Base-by-base conservation (phyloP, 1,140 invertebrate genomes). In the Solenopsis fugax region DNA sequence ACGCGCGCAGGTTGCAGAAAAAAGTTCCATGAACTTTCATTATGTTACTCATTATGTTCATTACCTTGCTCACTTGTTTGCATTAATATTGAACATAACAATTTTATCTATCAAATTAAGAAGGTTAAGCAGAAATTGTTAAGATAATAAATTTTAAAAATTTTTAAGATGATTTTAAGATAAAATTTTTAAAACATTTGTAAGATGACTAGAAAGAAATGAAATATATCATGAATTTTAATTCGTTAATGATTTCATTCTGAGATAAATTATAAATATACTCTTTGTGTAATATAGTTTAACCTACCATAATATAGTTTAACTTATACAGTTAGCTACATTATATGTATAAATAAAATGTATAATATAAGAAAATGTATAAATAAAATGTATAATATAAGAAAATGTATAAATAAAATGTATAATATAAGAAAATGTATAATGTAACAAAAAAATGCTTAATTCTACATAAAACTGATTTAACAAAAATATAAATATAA, bases 21-120 rank as follows among this genome's bases (percentile, higher is more conserved):
- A 91, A 90, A 93, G 91, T 88, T 93, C 90, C 92, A 94, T 94
- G 94, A 94, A 94, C 93, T 92, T 95, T 94, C 92, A 94, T 95
- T 95, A 94, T 94, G 92, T 95, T 95, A 45, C 65, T 69, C 21
- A 69, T 69, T 69, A 50, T 18, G 65, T 69, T 48, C 41, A 69
- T 48, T 69, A 93, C 91, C 92, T 93, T 89, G 85, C 82, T 90
- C 91, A 91, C 91, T 92, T 85, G 88, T 87, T 93, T 91, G 90
- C 91, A 94, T 95, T 95, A 95, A 93, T 91, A 93, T 93, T 93
- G 87, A 90, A 89, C 89, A 91, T 93, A 94, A 95, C 92, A 91
- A 92, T 92, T 94, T 92, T 89, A 88, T 92, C 85, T 87, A 92
- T 90, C 93, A 93, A 95, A 95, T 94, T 94, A 93, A 94, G 93